Conservation (phyloP, 35 echinoderm and acorn worm genomes). For the Heliocidaris tuberculata region DNA sequence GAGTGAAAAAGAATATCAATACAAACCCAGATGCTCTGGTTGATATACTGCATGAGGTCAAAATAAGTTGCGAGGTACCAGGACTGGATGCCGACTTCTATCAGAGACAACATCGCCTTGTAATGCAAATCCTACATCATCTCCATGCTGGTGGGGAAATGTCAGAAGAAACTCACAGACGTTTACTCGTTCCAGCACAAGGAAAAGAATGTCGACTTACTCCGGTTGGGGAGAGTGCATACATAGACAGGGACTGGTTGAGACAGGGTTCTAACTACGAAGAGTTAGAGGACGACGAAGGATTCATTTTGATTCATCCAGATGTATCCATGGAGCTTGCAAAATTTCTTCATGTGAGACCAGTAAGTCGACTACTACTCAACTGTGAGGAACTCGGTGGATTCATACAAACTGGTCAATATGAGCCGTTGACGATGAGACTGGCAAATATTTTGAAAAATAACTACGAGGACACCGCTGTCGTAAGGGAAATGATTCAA, state of each 20-base stretch:
- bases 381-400: constrained; percentile 48
- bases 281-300: constrained; percentile 26
- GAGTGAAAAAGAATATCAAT: background rate
- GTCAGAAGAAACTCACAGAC: background rate
- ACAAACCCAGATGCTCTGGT: background rate
- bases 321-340: constrained; percentile 23
- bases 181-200: constrained; percentile 42
- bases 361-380: constrained; percentile 44
- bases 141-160: constrained; percentile 15
- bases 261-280: background rate
- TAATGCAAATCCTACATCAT: constrained; percentile 40
- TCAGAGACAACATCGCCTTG: background rate
- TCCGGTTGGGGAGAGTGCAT: constrained; percentile 32
- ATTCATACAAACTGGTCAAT: constrained; percentile 50
- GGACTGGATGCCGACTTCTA: background rate
- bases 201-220: constrained; percentile 9
- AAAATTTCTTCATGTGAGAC: constrained; percentile 10
- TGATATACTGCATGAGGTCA: constrained; percentile 9
- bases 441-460: constrained; percentile 50
- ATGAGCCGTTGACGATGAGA: constrained; percentile 56
- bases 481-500: constrained; percentile 83
- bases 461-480: constrained; percentile 46
- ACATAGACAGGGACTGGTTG: constrained; percentile 37
- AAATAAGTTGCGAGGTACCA: background rate
- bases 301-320: constrained; percentile 42